Percentiles rank a stretch among this genome's conserved stretches.
These are phyloP conservation scores for Strix aluco DNA, from an alignment of 2,113 vertebrate species.

Conservation along the genomic window DNA sequence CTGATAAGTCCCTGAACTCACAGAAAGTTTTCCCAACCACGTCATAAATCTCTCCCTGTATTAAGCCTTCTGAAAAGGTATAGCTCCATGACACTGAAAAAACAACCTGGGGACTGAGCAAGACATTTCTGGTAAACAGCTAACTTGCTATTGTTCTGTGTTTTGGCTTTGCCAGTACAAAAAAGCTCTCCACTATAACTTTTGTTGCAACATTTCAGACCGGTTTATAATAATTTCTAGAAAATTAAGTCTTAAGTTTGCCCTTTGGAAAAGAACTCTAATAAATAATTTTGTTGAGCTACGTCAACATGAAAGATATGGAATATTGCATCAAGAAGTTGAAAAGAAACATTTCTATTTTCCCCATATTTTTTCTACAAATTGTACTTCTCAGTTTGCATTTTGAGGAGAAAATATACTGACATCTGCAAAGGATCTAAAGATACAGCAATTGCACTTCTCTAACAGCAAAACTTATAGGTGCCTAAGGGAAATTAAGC, in stretches of 20 bases:
- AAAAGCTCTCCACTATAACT: not conserved
- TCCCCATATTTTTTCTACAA: not conserved
- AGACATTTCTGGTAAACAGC: not conserved
- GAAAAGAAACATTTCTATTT: constrained; percentile 6
- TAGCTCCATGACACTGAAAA: not conserved
- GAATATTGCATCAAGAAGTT: not conserved
- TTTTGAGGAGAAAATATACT: not conserved
- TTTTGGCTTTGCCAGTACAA: not conserved
- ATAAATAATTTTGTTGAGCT: not conserved
- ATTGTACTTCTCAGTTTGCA: not conserved
- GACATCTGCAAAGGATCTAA: not conserved
- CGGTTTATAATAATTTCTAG: not conserved
- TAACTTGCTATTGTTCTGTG: not conserved
- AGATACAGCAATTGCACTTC: not conserved
- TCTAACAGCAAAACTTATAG: not conserved
- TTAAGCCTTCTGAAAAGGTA: not conserved
- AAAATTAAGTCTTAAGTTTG: not conserved
- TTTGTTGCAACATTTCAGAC: not conserved
- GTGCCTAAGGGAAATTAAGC: not conserved
- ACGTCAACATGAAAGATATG: not conserved
- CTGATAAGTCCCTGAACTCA: not conserved
- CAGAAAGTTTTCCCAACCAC: not conserved
- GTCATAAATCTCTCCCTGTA: not conserved
- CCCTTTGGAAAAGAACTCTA: not conserved
- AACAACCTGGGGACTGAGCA: not conserved